A percentile compares a stretch with the other conserved stretches of the same genome.
Evolutionary conservation across 2,888 invertebrate species (phyloP).

Genomic region (Gonocerus acuteangulatus): DNA sequence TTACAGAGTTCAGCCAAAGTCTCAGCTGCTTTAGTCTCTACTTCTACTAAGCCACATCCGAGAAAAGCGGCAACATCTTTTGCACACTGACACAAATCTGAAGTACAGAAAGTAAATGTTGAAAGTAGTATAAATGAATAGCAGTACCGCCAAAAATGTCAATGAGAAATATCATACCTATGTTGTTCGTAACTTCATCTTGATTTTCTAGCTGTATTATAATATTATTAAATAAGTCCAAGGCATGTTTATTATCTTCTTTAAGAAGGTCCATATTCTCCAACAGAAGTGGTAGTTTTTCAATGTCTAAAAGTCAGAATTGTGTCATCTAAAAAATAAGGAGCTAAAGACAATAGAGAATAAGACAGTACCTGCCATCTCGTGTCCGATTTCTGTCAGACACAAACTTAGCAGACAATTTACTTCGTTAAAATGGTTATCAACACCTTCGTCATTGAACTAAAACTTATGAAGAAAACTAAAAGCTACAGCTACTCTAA

Average conservation of each 20-base stretch:
- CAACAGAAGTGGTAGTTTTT: conserved; percentile 37
- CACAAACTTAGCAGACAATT: neutral
- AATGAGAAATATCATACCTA: conserved; percentile 19
- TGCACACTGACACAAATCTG: conserved; percentile 31
- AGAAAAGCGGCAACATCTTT: conserved; percentile 34
- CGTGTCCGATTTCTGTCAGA: neutral
- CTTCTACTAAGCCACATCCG: conserved; percentile 35
- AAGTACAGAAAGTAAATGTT: neutral
- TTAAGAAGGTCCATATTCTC: conserved; percentile 38
- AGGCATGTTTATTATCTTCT: conserved; percentile 37
- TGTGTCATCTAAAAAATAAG: neutral
- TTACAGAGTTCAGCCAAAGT: conserved; percentile 76
- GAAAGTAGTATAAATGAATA: too few species aligned
- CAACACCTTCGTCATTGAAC: neutral
- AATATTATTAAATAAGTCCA: conserved; percentile 32
- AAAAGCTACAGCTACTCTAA: neutral
- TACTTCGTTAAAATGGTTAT: neutral
- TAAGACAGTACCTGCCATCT: neutral
- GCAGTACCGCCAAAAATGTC: too few species aligned
- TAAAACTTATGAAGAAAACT: neutral
- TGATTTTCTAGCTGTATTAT: conserved; percentile 29
- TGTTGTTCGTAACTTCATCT: conserved; percentile 20
- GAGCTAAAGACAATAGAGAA: neutral
- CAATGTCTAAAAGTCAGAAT: conserved; percentile 33
- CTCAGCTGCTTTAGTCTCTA: conserved; percentile 51